A percentile compares a stretch with the other conserved stretches of the same genome.
Evolutionary conservation across 2,888 invertebrate genomes (phyloP).

Genomic region (Aphrophora alni): DNA sequence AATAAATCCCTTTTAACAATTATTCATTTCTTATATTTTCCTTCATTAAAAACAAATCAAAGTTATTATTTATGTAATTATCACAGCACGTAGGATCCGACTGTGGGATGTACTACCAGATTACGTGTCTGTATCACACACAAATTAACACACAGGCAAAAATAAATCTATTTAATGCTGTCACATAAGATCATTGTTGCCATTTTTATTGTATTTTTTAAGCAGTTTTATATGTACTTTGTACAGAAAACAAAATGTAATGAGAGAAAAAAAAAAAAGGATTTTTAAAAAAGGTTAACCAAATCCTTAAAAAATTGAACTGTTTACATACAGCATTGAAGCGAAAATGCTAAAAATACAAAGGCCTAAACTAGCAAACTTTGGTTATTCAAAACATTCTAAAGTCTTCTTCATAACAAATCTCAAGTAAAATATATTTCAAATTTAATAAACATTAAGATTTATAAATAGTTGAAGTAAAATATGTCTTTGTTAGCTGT

Average conservation of each 20-base stretch:
- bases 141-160: conserved; percentile 9
- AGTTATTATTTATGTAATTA: not conserved
- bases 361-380: not conserved
- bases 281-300: not conserved
- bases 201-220: not conserved
- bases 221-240: not conserved
- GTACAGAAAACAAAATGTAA: not conserved
- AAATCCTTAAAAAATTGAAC: not conserved
- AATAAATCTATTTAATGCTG: not conserved
- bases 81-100: conserved; percentile 6
- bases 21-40: too few species aligned
- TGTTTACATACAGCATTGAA: not conserved
- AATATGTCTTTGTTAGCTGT: too few species aligned
- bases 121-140: conserved; percentile 4
- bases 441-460: too few species aligned
- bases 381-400: not conserved
- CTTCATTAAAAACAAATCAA: too few species aligned
- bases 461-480: too few species aligned
- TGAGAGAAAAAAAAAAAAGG: not conserved
- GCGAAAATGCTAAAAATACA: not conserved
- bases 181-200: not conserved
- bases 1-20: not conserved
- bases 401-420: not conserved
- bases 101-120: not conserved
- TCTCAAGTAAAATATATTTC: too few species aligned